Evolutionary conservation across 2,113 vertebrate genomes (phyloP), one percentile per base, ranked within the genome.

Genomic region (Astur gentilis): DNA sequence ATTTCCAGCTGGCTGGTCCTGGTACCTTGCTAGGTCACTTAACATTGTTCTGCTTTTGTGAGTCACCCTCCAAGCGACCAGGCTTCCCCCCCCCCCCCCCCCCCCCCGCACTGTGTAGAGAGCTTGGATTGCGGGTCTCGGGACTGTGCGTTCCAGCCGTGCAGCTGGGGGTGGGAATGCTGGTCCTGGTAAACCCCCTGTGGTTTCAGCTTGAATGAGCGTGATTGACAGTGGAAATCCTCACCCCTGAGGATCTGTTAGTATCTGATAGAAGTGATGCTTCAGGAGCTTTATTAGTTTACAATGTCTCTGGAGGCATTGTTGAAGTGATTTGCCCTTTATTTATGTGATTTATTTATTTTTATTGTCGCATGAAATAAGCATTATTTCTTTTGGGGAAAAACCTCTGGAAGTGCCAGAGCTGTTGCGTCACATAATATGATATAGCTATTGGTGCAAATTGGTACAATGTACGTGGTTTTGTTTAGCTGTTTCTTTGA

Each of bases 61-160:
- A 87, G 34, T 81, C 32, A 19, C 7, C 2, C 7, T 27, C 7
- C 1, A 2, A 44, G 47, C 0, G 2, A 22, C 19, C 7, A 34
- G 0, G 9, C 19, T 69, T 49, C n/a, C n/a, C n/a, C n/a, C n/a
- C n/a, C n/a, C n/a, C n/a, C 32, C 1, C 64, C 23, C 15, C 13
- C 32, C 1, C 58, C 27, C 15, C 13, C 34, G 38, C 26, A 2
- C 38, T 21, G 15, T 18, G 5, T 17, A 13, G 13, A 38, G 47
- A 19, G 29, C 50, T 23, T 3, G n/a, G 10, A 32, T 87, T 27
- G 26, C 6, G 25, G 58, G 11, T 40, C 22, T 47, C 7, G 10
- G 32, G 64, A 34, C 34, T 4, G 13, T 49, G 47, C 8, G 0
- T 67, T 42, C 22, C 69, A 57, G 15, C 65, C 31, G 58, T 26